Evolutionary conservation across 2,113 vertebrate species (phyloP), one percentile per base, ranked within the genome.

Genomic region (Pelusios castaneus): DNA sequence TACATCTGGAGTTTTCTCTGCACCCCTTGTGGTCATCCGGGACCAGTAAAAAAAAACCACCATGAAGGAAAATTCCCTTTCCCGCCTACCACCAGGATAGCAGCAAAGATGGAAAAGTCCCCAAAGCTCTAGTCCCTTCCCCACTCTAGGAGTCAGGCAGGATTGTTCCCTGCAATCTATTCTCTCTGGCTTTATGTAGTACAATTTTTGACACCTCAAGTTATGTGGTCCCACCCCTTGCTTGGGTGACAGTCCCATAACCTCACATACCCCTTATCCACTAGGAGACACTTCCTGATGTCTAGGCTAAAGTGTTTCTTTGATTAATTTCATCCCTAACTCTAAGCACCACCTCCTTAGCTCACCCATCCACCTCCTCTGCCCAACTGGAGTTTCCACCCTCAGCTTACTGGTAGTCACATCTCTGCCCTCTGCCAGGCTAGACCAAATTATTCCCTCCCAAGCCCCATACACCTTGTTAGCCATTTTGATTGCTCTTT

Each of bases 1-100:
- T 13, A 1, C n/a, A 60, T 34, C 91, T 87, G 89, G 90, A 89
- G 90, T 87, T 95, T 89, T 81, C 91, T 70, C 89, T 52, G 41
- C 49, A 43, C 41, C 24, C 47, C 38, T n/a, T 70, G 34, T 21
- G n/a, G 38, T 21, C n/a, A 38, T 70, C 19, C 19, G 8, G 34
- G n/a, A 19, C 10, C n/a, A 70, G n/a, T 38, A 22, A 22, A 70
- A 70, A 16, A n/a, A 67, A 38, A 70, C 47, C 5, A 88, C 47
- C 5, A 88, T 80, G 22, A 76, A 88, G 52, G 6, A 8, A 4
- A 58, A 89, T 78, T 86, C 93, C 47, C 51, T 87, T 12, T 12
- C 11, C 85, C 25, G 38, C 24, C 21, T 14, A 84, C 31, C 84
- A 25, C 76, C 70, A 86, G 55, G 51, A 95, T 89, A 10, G 24